Base-by-base conservation (phyloP, 1,140 invertebrate species). In the Cepaea nemoralis region DNA sequence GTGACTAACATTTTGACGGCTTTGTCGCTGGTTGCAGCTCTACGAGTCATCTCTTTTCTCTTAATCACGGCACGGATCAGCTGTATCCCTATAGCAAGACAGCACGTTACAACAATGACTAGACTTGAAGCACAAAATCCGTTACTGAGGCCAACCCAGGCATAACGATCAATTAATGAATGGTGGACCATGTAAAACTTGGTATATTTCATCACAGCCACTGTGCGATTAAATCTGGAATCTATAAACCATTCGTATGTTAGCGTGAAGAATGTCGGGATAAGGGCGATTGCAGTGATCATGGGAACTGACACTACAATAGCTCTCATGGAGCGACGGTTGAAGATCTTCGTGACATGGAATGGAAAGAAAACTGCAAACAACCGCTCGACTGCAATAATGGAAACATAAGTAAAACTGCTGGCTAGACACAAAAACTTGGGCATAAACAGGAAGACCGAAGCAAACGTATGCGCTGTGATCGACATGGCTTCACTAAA, bases 301-400 rank as follows among this genome's bases (percentile, higher is more conserved):
- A 31, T 19, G 24, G 40, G 40, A 48, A 75, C 45, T 1, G 6
- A 27, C 12, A 75, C 73, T 1, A 75, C 48, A 2, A 75, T 24
- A 33, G 8, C 1, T 35, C 14, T 45, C 6, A 50, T 35, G 0
- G 22, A 1, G 0, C 31, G 0, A 16, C 31, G 27, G 2, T 1
- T 70, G 48, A 75, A 55, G 31, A 75, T 24, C 22, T 45, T 75
- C 3, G 73, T 50, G 31, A 75, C 73, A 2, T 75, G 14, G 22
- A 75, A 75, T 3, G 73, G 73, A 33, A 48, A 75, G 40, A 50
- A 75, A 1, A 75, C 73, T 5, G 73, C 73, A n/a, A 75, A 31
- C 27, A 75, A 75, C 22, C 73, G 35, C 31, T 75, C 73, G 1
- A 75, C 22, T n/a, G 73, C 40, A 22, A 75, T 75, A 27, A 55